These are phyloP conservation scores for Pterocles burchelli DNA, from an alignment of 2,113 vertebrate genomes.

Conservation along the genomic window DNA sequence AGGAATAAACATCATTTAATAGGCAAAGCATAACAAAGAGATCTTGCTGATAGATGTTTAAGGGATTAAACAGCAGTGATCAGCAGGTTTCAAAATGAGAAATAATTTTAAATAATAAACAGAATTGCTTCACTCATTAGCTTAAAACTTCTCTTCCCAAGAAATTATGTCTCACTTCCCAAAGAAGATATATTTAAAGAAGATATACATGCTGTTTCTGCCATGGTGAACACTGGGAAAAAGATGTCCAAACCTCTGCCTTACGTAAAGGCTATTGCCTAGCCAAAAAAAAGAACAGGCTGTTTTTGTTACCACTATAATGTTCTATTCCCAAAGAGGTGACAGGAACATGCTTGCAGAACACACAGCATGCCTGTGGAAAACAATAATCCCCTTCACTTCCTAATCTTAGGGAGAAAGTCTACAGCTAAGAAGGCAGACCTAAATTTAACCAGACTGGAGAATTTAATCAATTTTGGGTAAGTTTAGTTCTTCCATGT, in stretches of 20 bases:
- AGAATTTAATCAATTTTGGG: slow-evolving; percentile 28
- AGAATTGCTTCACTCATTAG: background rate
- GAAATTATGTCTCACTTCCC: background rate
- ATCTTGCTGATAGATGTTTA: background rate
- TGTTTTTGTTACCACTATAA: background rate
- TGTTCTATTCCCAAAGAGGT: background rate
- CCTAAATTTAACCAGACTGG: background rate
- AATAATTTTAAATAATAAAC: background rate
- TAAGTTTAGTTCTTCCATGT: background rate
- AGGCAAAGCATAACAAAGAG: background rate
- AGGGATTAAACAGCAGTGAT: slow-evolving; percentile 1
- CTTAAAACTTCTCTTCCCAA: background rate
- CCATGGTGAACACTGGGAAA: background rate
- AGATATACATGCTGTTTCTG: background rate
- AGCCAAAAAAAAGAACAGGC: background rate
- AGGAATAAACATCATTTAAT: background rate
- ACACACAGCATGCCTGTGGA: background rate
- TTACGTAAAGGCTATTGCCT: background rate
- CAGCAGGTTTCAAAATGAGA: background rate
- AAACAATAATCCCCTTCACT: slow-evolving; percentile 20
- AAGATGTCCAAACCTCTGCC: background rate
- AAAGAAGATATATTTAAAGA: background rate
- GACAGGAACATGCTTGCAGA: background rate
- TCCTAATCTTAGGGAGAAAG: background rate
- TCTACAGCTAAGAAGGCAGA: background rate